Conservation (phyloP, 2,888 invertebrate species). For the Epinotia bilunana region DNA sequence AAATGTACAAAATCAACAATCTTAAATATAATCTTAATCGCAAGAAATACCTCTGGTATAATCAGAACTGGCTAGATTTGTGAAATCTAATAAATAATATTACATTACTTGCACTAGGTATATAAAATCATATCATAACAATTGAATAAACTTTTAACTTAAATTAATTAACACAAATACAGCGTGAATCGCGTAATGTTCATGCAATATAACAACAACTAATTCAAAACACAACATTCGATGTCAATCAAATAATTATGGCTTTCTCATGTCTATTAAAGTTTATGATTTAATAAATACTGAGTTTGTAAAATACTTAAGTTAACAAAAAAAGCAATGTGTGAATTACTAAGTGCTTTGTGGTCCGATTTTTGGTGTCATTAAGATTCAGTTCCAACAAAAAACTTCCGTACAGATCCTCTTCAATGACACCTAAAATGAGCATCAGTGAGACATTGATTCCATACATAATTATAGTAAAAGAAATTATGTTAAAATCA, state of each 20-base stretch:
- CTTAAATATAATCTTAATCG: too few species aligned
- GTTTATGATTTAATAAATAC: background rate
- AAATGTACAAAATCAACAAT: background rate
- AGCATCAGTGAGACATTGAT: background rate
- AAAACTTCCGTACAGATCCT: background rate
- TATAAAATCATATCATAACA: constrained; percentile 7
- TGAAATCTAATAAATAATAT: background rate
- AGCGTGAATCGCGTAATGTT: constrained; percentile 2
- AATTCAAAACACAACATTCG: constrained; percentile 30
- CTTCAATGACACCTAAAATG: constrained; percentile 1
- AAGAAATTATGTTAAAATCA: background rate
- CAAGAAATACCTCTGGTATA: background rate
- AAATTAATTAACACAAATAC: constrained; percentile 19
- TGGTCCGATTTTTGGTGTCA: background rate
- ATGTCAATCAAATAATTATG: constrained; percentile 39
- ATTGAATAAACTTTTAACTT: constrained; percentile 16
- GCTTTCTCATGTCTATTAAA: constrained; percentile 3
- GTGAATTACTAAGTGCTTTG: background rate
- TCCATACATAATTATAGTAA: background rate
- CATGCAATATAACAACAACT: constrained; percentile 19
- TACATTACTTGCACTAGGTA: background rate
- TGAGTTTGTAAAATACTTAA: background rate
- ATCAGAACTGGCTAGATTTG: background rate
- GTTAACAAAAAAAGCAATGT: background rate
- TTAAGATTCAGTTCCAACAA: background rate